These are phyloP conservation scores for Drosophila buzzatii DNA, from an alignment of 2,888 invertebrate genomes.

Conservation along the genomic window DNA sequence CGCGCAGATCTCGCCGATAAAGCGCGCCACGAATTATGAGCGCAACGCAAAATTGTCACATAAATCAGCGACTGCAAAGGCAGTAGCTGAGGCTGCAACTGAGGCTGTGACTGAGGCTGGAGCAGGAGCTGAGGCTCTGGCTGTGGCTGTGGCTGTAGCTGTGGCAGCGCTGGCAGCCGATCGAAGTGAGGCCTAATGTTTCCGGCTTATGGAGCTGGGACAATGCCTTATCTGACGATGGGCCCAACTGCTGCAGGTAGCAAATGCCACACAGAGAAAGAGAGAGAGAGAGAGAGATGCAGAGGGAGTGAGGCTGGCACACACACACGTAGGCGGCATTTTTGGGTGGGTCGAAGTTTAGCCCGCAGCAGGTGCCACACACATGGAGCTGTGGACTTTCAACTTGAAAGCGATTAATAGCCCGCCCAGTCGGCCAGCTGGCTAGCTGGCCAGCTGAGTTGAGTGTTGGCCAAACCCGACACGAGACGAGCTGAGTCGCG, in stretches of 20 bases:
- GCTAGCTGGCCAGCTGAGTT: slow-evolving; percentile 3
- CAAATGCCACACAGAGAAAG: slow-evolving; percentile 10
- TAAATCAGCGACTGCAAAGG: slow-evolving; percentile 38
- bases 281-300: not conserved
- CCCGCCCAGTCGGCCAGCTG: slow-evolving; percentile 21
- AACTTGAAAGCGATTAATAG: slow-evolving; percentile 56
- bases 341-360: slow-evolving; percentile 35
- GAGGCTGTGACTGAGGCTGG: too few species aligned
- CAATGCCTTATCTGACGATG: slow-evolving; percentile 43
- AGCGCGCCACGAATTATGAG: slow-evolving; percentile 45
- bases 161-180: slow-evolving; percentile 14
- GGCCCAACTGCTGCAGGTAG: slow-evolving; percentile 28
- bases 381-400: slow-evolving; percentile 36
- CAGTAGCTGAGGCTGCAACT: too few species aligned
- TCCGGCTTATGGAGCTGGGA: slow-evolving; percentile 31
- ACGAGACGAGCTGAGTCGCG: not conserved
- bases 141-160: not conserved
- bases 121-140: too few species aligned
- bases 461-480: slow-evolving; percentile 37
- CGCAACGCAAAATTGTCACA: slow-evolving; percentile 45
- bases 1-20: slow-evolving; percentile 40
- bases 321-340: slow-evolving; percentile 17
- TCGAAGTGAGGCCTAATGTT: slow-evolving; percentile 48
- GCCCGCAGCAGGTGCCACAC: slow-evolving; percentile 63
- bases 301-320: not conserved